Percentiles rank a stretch among this genome's conserved stretches.
Conservation (phyloP, 2,113 vertebrate genomes). For the Pteropus alecto region DNA sequence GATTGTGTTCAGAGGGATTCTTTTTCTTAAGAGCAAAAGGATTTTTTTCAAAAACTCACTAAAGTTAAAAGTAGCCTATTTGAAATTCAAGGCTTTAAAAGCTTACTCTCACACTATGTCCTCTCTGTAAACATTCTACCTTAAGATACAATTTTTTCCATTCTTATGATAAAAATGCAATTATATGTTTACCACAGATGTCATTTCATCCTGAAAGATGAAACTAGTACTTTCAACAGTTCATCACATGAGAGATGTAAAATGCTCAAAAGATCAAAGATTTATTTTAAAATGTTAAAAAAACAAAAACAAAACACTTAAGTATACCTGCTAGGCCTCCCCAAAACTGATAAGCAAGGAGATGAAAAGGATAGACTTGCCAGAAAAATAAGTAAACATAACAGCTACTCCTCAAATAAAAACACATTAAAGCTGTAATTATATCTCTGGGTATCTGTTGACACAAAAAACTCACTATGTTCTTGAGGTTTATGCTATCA, state of each 20-base stretch:
- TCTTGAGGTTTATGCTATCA: slow-evolving; percentile 38
- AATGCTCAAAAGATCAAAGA: slow-evolving; percentile 53
- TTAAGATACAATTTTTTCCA: background rate
- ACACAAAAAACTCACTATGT: slow-evolving; percentile 39
- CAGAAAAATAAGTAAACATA: slow-evolving; percentile 56
- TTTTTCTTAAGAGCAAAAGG: slow-evolving; percentile 34
- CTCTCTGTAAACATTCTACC: slow-evolving; percentile 24
- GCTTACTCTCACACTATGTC: background rate
- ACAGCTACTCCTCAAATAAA: slow-evolving; percentile 45
- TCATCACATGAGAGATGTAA: slow-evolving; percentile 43
- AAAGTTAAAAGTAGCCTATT: slow-evolving; percentile 40
- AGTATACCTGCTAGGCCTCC: slow-evolving; percentile 5
- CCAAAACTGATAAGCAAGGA: slow-evolving; percentile 57
- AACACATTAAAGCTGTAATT: slow-evolving; percentile 49
- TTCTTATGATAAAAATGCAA: slow-evolving; percentile 49
- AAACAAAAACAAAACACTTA: background rate
- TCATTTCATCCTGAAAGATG: slow-evolving; percentile 56
- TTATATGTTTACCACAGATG: background rate
- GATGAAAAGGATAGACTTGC: slow-evolving; percentile 40
- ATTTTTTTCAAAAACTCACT: background rate
- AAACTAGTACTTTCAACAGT: slow-evolving; percentile 42
- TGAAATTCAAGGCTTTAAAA: slow-evolving; percentile 52
- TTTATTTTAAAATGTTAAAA: slow-evolving; percentile 47
- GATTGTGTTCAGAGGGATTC: background rate
- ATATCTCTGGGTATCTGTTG: slow-evolving; percentile 42